A percentile compares a stretch with the other conserved stretches of the same genome.
phyloP scores from a whole-genome alignment of 2,113 vertebrate genomes.

The Verasper variegatus region DNA sequence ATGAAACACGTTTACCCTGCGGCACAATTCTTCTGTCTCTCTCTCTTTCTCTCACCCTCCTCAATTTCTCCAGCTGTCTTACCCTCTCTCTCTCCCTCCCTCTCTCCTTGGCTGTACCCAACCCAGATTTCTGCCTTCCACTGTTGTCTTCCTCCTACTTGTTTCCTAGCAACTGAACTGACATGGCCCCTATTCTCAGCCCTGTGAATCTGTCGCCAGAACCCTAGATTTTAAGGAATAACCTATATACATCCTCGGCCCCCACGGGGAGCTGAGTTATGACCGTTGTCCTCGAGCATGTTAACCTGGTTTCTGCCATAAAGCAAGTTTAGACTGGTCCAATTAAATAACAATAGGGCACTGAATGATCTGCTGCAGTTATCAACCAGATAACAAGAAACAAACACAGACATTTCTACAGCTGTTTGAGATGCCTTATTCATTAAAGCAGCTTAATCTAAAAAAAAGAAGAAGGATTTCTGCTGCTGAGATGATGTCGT shows the following conservation, averaged over 20 bases:
- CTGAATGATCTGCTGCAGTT: neutral
- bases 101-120: conserved; percentile 47
- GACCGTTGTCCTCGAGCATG: conserved; percentile 8
- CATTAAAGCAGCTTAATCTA: neutral
- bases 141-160: conserved; percentile 72
- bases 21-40: conserved; percentile 30
- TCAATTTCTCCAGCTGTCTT: conserved; percentile 46
- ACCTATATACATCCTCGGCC: conserved; percentile 59
- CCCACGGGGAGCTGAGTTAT: conserved; percentile 47
- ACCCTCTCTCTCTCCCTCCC: conserved; percentile 9
- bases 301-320: conserved; percentile 53
- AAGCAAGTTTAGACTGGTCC: neutral
- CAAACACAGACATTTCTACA: conserved; percentile 4
- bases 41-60: conserved; percentile 17
- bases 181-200: conserved; percentile 73
- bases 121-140: conserved; percentile 67
- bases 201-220: conserved; percentile 60
- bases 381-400: neutral
- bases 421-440: conserved; percentile 8
- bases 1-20: conserved; percentile 53
- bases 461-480: neutral
- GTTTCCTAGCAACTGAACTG: conserved; percentile 82
- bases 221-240: conserved; percentile 71
- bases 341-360: conserved; percentile 48
- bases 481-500: neutral